A percentile compares a stretch with the other conserved stretches of the same genome.
Conservation (phyloP, 1,140 invertebrate genomes). For the Solenopsis fugax region DNA sequence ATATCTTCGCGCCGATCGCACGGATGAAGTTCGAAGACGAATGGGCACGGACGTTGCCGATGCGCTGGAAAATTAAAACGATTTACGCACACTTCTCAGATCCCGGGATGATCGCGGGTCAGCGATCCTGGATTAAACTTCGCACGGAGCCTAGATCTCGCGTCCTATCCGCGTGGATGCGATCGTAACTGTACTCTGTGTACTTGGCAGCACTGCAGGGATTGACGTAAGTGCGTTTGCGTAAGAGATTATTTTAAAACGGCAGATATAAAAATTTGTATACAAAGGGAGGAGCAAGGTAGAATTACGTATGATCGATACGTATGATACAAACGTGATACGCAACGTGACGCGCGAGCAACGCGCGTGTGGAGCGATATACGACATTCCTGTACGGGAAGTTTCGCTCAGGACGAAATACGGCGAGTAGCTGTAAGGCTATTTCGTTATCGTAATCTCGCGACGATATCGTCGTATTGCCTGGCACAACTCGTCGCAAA, state of each 20-base stretch:
- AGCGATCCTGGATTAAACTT: conserved; percentile 29
- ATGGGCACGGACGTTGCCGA: background rate
- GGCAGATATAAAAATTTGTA: background rate
- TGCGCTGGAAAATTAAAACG: conserved; percentile 38
- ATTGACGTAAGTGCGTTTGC: conserved; percentile 11
- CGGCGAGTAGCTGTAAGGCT: conserved; percentile 16
- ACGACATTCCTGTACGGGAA: background rate
- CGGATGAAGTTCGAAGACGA: background rate
- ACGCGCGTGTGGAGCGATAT: conserved; percentile 14
- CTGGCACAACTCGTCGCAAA: conserved; percentile 38
- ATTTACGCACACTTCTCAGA: conserved; percentile 3
- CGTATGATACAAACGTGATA: background rate
- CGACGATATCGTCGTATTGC: conserved; percentile 44
- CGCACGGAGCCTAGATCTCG: background rate
- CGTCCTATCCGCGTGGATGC: background rate
- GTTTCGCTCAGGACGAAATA: background rate
- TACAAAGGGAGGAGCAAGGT: background rate
- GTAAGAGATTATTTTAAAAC: conserved; percentile 10
- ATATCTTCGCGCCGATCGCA: background rate
- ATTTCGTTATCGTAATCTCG: conserved; percentile 62
- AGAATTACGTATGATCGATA: background rate
- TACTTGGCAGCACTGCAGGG: background rate
- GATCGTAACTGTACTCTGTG: conserved; percentile 3
- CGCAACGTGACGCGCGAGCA: background rate
- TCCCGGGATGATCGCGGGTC: conserved; percentile 36